These are phyloP conservation scores for Agriotes lineatus DNA, from an alignment of 2,888 invertebrate species.

Conservation along the genomic window DNA sequence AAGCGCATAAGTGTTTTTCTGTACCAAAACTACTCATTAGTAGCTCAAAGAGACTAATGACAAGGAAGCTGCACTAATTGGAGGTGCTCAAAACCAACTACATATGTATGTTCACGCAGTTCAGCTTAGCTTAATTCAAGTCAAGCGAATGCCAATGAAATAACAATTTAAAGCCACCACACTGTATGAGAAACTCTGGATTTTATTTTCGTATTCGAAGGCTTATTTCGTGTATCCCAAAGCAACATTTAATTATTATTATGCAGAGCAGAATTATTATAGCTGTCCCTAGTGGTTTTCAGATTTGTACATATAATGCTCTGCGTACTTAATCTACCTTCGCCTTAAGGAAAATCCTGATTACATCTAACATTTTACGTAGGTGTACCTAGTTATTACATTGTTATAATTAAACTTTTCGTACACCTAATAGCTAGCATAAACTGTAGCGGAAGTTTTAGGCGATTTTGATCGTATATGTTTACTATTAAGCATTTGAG, in stretches of 20 bases:
- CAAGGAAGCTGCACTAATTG: conserved; percentile 56
- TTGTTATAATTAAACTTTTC: too few species aligned
- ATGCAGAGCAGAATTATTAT: too few species aligned
- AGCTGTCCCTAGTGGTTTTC: too few species aligned
- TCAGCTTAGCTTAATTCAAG: neutral
- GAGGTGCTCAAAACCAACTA: conserved; percentile 47
- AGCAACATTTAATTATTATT: neutral
- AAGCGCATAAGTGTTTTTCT: conserved; percentile 40
- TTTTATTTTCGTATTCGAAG: conserved; percentile 1
- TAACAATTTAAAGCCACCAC: conserved; percentile 4
- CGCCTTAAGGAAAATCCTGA: too few species aligned
- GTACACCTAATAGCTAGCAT: too few species aligned
- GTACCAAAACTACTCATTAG: conserved; percentile 54
- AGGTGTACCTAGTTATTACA: too few species aligned
- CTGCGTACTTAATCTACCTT: too few species aligned
- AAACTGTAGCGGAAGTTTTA: too few species aligned
- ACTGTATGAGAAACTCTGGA: neutral
- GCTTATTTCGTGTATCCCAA: neutral
- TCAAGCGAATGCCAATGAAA: neutral
- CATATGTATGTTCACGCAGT: conserved; percentile 5
- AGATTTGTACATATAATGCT: too few species aligned
- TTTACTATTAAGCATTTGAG: too few species aligned
- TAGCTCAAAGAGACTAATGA: conserved; percentile 57
- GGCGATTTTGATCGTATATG: too few species aligned
- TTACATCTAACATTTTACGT: too few species aligned